Evolutionary conservation across 2,888 invertebrate species (phyloP).

Genomic region (Pelosia muscerda): DNA sequence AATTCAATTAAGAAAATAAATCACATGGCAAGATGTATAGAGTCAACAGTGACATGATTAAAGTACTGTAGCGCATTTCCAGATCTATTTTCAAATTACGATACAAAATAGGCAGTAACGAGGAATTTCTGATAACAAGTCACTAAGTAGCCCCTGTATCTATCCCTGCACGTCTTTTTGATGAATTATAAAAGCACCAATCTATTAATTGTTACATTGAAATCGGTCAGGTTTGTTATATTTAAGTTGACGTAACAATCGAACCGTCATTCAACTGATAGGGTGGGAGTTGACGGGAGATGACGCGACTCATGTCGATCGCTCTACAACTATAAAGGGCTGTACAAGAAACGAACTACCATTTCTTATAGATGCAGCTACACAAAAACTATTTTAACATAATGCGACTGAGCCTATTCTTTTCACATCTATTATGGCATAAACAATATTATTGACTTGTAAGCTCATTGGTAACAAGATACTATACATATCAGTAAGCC

Average conservation of each 20-base stretch:
- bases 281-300: constrained; percentile 51
- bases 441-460: constrained; percentile 69
- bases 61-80: constrained; percentile 76
- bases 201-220: constrained; percentile 87
- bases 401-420: constrained; percentile 73
- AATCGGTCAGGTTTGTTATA: constrained; percentile 85
- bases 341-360: constrained; percentile 62
- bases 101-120: constrained; percentile 60
- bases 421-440: constrained; percentile 62
- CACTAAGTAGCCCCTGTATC: constrained; percentile 76
- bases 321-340: constrained; percentile 45
- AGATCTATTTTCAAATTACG: constrained; percentile 72
- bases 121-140: constrained; percentile 76
- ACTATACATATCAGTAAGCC: constrained; percentile 48
- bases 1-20: too few relatives aligned
- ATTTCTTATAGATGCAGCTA: constrained; percentile 46
- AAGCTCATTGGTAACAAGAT: constrained; percentile 65
- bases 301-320: constrained; percentile 41
- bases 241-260: constrained; percentile 84
- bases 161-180: constrained; percentile 70
- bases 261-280: constrained; percentile 68
- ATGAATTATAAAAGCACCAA: constrained; percentile 86
- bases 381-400: constrained; percentile 77
- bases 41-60: constrained; percentile 52
- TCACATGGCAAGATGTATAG: not conserved